Conservation (phyloP, 2,888 invertebrate species). For the Calameuta pallipes region DNA sequence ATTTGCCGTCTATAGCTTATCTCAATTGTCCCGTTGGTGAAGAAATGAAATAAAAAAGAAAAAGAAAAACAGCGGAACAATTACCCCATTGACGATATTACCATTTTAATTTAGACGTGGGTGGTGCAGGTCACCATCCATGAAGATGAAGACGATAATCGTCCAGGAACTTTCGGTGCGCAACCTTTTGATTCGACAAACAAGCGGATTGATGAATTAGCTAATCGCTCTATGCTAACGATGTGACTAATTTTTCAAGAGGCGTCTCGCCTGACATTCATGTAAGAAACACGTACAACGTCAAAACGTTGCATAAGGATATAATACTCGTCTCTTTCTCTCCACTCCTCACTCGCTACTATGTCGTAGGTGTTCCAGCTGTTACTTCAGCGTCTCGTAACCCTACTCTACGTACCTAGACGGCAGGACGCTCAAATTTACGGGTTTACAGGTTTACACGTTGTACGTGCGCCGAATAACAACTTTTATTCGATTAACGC, state of each 20-base stretch:
- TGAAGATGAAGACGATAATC: neutral
- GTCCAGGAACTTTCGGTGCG: conserved; percentile 27
- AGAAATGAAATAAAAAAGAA: neutral
- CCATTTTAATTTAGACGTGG: conserved; percentile 38
- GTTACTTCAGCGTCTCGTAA: neutral
- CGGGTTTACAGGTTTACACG: conserved; percentile 28
- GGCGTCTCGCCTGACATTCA: neutral
- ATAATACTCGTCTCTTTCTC: neutral
- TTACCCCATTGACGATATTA: conserved; percentile 38
- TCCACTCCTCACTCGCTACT: neutral
- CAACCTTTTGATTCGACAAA: conserved; percentile 22
- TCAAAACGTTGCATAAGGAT: conserved; percentile 2
- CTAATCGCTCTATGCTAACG: conserved; percentile 26
- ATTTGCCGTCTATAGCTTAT: neutral
- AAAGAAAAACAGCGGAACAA: conserved; percentile 26
- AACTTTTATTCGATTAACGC: conserved; percentile 40
- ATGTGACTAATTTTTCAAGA: conserved; percentile 25
- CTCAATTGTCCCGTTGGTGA: neutral
- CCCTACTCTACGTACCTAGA: neutral
- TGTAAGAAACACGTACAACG: conserved; percentile 26
- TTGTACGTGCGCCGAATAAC: conserved; percentile 38
- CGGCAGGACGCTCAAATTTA: conserved; percentile 6
- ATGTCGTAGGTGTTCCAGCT: neutral
- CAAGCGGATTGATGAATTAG: conserved; percentile 38
- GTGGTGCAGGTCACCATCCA: conserved; percentile 17